These are phyloP conservation scores for Achatina immaculata DNA, from an alignment of 1,140 invertebrate species.

Conservation along the genomic window DNA sequence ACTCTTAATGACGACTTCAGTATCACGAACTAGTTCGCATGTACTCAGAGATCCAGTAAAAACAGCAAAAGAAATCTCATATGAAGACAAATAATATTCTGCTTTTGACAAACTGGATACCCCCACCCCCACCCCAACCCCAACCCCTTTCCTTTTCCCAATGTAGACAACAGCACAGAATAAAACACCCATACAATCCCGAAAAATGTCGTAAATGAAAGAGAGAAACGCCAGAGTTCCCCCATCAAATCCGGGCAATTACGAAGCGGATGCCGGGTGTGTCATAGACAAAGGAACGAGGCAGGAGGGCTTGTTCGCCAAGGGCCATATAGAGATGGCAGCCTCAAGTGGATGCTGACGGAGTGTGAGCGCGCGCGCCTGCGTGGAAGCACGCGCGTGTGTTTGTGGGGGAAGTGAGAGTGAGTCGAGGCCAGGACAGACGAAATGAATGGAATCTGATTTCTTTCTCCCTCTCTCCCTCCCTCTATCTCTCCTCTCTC, in stretches of 20 bases:
- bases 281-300: neutral
- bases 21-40: too few relatives aligned
- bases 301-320: conserved; percentile 2
- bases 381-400: neutral
- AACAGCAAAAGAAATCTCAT: too few relatives aligned
- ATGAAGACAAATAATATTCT: too few relatives aligned
- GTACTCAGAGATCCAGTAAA: too few relatives aligned
- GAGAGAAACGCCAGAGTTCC: neutral
- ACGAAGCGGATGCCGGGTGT: neutral
- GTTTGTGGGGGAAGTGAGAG: neutral
- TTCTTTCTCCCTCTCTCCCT: too few relatives aligned
- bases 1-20: too few relatives aligned
- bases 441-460: too few relatives aligned
- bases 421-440: too few relatives aligned
- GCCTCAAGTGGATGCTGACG: neutral
- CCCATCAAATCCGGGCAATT: conserved; percentile 11
- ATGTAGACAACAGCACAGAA: neutral
- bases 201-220: neutral
- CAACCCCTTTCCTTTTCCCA: neutral
- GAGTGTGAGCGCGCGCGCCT: neutral
- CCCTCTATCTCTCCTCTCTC: too few relatives aligned
- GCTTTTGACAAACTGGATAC: too few relatives aligned
- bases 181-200: neutral
- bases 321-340: neutral
- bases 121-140: too few relatives aligned